Conservation (phyloP, 1,140 invertebrate genomes). For the Saccostrea echinata region DNA sequence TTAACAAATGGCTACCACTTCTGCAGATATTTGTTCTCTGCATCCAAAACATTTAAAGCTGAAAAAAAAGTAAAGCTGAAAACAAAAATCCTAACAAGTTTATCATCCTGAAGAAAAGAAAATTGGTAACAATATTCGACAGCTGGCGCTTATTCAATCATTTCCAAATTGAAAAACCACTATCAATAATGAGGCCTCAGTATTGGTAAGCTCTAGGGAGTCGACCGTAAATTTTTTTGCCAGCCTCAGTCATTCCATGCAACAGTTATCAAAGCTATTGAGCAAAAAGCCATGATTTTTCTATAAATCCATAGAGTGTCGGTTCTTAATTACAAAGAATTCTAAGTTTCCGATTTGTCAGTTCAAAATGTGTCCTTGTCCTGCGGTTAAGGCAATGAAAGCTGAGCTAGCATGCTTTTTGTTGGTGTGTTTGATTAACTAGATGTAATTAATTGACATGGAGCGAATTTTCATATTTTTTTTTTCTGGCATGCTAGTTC, state of each 20-base stretch:
- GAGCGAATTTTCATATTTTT: not conserved
- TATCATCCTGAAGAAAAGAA: not conserved
- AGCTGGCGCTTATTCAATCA: not conserved
- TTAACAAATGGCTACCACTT: no score
- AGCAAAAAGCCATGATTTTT: not conserved
- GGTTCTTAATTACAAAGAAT: slow-evolving; percentile 17
- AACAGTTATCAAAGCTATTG: slow-evolving; percentile 36
- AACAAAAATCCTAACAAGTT: not conserved
- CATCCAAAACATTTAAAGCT: not conserved
- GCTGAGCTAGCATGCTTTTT: not conserved
- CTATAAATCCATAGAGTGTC: slow-evolving; percentile 15
- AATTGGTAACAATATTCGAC: not conserved
- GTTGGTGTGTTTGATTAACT: not conserved
- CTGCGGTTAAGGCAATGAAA: not conserved
- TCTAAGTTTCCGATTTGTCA: not conserved
- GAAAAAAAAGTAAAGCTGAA: not conserved
- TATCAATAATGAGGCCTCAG: not conserved
- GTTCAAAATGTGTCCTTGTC: not conserved
- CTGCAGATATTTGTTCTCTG: not conserved
- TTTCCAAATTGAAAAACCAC: slow-evolving; percentile 3
- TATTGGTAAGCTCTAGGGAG: not conserved
- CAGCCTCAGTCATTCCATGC: not conserved
- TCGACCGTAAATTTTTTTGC: not conserved
- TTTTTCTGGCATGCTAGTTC: not conserved
- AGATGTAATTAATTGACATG: slow-evolving; percentile 32